These are phyloP conservation scores for Zygaena filipendulae DNA, from an alignment of 2,888 invertebrate genomes.

Conservation along the genomic window DNA sequence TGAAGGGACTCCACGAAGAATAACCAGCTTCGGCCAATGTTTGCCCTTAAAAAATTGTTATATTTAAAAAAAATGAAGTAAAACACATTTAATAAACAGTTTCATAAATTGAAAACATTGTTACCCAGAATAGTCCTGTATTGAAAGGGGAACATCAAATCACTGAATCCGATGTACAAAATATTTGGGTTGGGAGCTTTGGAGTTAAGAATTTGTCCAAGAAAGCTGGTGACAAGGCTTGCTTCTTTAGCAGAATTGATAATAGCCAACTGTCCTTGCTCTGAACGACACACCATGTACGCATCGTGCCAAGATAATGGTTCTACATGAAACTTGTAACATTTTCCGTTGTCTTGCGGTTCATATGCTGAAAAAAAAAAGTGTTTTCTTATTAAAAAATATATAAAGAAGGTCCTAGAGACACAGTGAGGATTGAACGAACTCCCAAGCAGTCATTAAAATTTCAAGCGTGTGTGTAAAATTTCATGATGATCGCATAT, in stretches of 20 bases:
- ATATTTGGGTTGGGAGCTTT: constrained; percentile 31
- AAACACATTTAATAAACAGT: too few relatives aligned
- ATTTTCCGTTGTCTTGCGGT: constrained; percentile 25
- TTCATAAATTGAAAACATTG: too few relatives aligned
- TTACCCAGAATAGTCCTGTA: constrained; percentile 34
- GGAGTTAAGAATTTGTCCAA: constrained; percentile 27
- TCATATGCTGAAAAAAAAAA: constrained; percentile 22
- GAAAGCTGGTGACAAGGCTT: constrained; percentile 24
- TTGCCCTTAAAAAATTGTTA: constrained; percentile 26
- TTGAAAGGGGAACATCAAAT: constrained; percentile 34
- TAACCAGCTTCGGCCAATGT: constrained; percentile 31
- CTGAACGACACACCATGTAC: constrained; percentile 27
- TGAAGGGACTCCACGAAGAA: constrained; percentile 26
- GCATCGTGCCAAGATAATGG: constrained; percentile 36
- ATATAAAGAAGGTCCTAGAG: background rate
- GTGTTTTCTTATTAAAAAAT: background rate
- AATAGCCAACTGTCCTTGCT: constrained; percentile 30
- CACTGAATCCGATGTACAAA: constrained; percentile 34
- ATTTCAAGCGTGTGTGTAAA: too few relatives aligned
- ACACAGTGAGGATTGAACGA: too few relatives aligned
- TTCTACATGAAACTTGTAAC: constrained; percentile 33
- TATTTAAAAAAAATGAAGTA: too few relatives aligned
- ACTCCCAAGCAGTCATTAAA: too few relatives aligned
- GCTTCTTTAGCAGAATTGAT: constrained; percentile 34
- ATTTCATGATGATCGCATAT: too few relatives aligned